Evolutionary conservation across 2,113 vertebrate species (phyloP).

Genomic region (Muntiacus reevesi): DNA sequence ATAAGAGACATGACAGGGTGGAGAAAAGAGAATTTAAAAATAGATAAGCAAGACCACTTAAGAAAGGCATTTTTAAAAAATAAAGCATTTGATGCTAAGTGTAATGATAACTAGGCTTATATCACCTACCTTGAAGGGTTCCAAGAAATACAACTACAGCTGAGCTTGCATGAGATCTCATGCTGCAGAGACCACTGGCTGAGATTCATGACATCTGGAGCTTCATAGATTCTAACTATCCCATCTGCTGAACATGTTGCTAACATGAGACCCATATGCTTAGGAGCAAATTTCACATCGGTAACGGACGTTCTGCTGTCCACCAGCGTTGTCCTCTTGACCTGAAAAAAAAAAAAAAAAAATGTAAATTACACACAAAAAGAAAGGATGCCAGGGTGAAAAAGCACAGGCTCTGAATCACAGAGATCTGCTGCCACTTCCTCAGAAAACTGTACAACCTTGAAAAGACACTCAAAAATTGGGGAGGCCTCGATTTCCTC

Average conservation of each 20-base stretch:
- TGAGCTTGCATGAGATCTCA: conserved; percentile 97
- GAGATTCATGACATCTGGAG: conserved; percentile 98
- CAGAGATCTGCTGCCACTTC: neutral
- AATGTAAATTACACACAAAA: conserved; percentile 22
- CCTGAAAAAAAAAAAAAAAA: conserved; percentile 80
- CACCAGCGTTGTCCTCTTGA: conserved; percentile 97
- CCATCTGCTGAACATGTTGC: conserved; percentile 97
- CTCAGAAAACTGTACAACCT: neutral
- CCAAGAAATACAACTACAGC: conserved; percentile 98
- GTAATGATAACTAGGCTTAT: neutral
- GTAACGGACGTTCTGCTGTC: conserved; percentile 98
- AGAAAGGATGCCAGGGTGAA: neutral
- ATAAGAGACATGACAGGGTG: neutral
- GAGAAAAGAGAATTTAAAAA: neutral
- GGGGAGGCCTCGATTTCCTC: neutral
- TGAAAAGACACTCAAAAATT: neutral
- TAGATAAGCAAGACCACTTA: neutral
- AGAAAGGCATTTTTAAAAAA: neutral
- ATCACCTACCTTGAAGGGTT: conserved; percentile 93
- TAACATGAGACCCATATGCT: conserved; percentile 98
- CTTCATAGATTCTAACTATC: conserved; percentile 96
- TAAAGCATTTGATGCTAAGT: neutral
- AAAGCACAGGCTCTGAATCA: neutral
- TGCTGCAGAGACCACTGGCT: conserved; percentile 99
- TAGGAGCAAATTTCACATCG: conserved; percentile 98